phyloP scores from a whole-genome alignment of 2,797 vertebrate genomes.

The Xenops minutus region DNA sequence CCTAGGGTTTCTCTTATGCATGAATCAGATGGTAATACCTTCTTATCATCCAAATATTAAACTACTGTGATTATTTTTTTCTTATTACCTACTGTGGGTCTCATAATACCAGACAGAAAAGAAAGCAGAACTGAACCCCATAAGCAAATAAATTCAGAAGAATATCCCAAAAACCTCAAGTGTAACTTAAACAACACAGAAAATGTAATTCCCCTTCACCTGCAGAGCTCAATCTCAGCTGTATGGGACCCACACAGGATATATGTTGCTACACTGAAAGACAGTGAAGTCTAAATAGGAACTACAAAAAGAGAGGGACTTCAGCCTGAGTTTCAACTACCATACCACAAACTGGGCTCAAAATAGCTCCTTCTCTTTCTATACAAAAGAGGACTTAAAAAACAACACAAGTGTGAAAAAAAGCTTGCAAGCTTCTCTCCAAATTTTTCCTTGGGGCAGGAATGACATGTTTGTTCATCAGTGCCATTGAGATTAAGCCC shows the following conservation, averaged over 20 bases:
- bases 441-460: background rate
- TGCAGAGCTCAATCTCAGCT: background rate
- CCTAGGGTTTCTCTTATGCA: background rate
- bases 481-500: background rate
- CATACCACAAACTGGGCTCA: background rate
- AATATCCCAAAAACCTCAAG: background rate
- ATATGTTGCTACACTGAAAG: background rate
- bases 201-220: background rate
- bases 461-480: background rate
- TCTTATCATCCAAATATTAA: background rate
- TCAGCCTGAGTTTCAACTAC: background rate
- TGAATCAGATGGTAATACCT: background rate
- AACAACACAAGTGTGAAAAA: background rate
- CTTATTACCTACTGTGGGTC: background rate
- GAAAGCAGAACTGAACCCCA: background rate
- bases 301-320: background rate
- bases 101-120: background rate
- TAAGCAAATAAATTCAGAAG: background rate
- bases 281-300: background rate
- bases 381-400: background rate
- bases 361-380: background rate
- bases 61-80: background rate
- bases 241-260: background rate
- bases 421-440: background rate
- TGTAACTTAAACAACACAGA: background rate